These are phyloP conservation scores for Drosophila micromelanica DNA, from an alignment of 1,140 invertebrate genomes.

Conservation along the genomic window DNA sequence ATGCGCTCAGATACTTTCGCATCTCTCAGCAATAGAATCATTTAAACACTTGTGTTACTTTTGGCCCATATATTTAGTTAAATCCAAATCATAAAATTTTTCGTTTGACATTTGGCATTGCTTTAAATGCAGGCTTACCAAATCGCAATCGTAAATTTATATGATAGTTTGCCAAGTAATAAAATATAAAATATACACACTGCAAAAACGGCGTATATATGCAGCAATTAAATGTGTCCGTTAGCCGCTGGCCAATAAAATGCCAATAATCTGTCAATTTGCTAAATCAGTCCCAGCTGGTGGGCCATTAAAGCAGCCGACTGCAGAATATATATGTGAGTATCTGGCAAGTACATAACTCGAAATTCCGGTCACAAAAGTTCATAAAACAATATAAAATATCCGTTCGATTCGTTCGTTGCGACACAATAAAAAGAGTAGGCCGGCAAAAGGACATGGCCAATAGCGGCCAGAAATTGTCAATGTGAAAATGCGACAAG, in stretches of 20 bases:
- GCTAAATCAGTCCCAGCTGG: slow-evolving; percentile 70
- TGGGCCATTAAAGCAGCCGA: slow-evolving; percentile 47
- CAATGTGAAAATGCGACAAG: slow-evolving; percentile 69
- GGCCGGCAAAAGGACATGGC: slow-evolving; percentile 39
- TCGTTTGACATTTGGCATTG: neutral
- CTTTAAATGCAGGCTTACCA: neutral
- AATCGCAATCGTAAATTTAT: slow-evolving; percentile 19
- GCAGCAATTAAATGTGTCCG: slow-evolving; percentile 45
- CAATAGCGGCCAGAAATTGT: slow-evolving; percentile 59
- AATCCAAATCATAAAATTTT: neutral
- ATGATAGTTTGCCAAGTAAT: slow-evolving; percentile 1
- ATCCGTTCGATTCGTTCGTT: slow-evolving; percentile 34
- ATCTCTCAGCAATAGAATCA: neutral
- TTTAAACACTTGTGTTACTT: neutral
- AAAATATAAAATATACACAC: neutral
- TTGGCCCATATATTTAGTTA: too few species aligned
- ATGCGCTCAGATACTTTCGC: neutral
- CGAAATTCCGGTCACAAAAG: slow-evolving; percentile 43
- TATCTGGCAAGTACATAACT: slow-evolving; percentile 24
- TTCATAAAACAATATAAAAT: slow-evolving; percentile 79
- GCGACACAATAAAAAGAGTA: slow-evolving; percentile 31
- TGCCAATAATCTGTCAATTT: slow-evolving; percentile 76
- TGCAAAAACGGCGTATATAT: slow-evolving; percentile 32
- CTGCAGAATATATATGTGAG: slow-evolving; percentile 24
- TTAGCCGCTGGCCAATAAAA: slow-evolving; percentile 55